Evolutionary conservation across 2,888 invertebrate genomes (phyloP), one percentile per base, ranked within the genome.

Genomic region (Scaptomyza cyrtandrae): DNA sequence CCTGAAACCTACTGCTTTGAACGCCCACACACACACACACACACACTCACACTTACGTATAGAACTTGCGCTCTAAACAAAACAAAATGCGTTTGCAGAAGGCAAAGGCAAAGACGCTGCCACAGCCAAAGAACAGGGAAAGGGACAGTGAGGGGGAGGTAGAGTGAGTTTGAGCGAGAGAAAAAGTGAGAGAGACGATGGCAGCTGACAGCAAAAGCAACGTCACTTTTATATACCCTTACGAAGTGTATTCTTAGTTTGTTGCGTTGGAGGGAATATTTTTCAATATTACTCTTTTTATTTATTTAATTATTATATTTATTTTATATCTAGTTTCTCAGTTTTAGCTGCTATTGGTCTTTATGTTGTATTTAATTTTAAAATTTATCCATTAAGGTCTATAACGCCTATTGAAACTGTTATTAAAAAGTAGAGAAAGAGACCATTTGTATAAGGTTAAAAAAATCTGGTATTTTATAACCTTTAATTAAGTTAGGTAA

Each of bases 171-270:
- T 31, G 31, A 6, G 37, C n/a, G n/a, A 46, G 54, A 16, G 27
- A 44, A n/a, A 37, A 6, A n/a, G 13, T 3, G 10, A 3, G 11
- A 29, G 6, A 31, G 31, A 35, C 61, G 60, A 68, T 64, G 83
- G 80, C 74, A 71, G 86, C 80, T 83, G 81, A 74, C 73, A 79
- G 88, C 85, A 78, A 76, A 78, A 78, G 85, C 84, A 86, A 88
- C 86, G 86, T 85, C 80, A 88, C 77, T 83, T 65, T 59, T 14
- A 1, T 9, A 52, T 52, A 24, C 52, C 24, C 52, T 52, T 27
- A 1, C 39, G 5, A 6, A 16, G 13, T 11, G 14, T 9, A 16
- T 52, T 14, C n/a, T 2, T 6, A 14, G 11, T 37, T 14, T 37
- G n/a, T 14, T 24, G 24, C 19, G 19, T 24, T 24, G 24, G 3